phyloP scores from a whole-genome alignment of 2,888 invertebrate species.

The Nephrotoma appendiculata region DNA sequence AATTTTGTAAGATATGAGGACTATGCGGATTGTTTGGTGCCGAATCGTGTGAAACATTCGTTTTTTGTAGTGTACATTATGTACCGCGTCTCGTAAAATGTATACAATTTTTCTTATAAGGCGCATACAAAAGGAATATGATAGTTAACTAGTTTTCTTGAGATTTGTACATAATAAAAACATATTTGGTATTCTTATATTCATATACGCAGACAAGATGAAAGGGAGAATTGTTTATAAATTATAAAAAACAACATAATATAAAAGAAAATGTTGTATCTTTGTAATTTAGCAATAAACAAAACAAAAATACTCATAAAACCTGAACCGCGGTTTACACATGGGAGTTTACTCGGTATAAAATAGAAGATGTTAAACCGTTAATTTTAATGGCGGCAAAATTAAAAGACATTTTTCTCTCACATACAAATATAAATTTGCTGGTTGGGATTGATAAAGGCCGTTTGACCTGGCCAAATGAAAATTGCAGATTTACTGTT shows the following conservation, averaged over 20 bases:
- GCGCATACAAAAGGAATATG: not conserved
- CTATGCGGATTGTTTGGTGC: not conserved
- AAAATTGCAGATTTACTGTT: too few species aligned
- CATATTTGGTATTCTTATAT: not conserved
- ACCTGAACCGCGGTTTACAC: not conserved
- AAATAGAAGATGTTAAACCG: too few species aligned
- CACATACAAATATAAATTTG: too few species aligned
- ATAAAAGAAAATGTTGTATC: not conserved
- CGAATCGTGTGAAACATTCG: not conserved
- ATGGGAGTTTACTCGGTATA: not conserved
- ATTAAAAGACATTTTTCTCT: too few species aligned
- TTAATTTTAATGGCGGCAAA: too few species aligned
- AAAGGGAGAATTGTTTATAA: not conserved
- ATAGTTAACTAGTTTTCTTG: not conserved
- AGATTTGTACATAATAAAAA: not conserved
- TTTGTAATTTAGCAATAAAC: not conserved
- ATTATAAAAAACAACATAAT: not conserved
- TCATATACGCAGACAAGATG: not conserved
- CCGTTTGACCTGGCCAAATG: too few species aligned
- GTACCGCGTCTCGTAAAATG: not conserved
- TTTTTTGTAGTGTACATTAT: not conserved
- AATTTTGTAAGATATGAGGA: not conserved
- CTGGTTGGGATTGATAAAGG: too few species aligned
- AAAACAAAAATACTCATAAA: not conserved
- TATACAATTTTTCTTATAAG: not conserved